Evolutionary conservation across 2,888 invertebrate species (phyloP), one percentile per base, ranked within the genome.

Genomic region (Macrosiphum euphorbiae): DNA sequence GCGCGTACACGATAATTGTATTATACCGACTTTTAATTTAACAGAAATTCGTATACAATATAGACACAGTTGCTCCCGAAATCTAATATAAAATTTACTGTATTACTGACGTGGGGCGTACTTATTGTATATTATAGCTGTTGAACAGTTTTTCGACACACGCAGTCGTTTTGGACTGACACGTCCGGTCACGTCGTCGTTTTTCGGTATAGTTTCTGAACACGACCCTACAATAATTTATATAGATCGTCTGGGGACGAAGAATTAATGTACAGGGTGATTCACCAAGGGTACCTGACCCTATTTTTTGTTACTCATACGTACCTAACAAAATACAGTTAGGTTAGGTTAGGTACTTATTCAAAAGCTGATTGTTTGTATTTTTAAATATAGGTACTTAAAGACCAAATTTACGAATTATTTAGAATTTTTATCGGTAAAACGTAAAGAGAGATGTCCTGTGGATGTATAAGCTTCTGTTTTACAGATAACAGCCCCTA

Each of bases 21-120:
- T 78, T 78, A 78, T 24, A 50, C 87, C 8, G 87, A 87, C 50
- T 87, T 87, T 87, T 87, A 26, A 86, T 87, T 87, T 52, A 28
- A 78, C 78, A 20, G 78, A 35, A 78, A 78, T 78, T 85, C 85
- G 28, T 85, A 44, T 85, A 85, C 35, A 41, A 85, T 85, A 85
- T 44, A 85, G 85, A 85, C 35, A 78, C 78, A 35, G 78, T 78
- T 35, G 35, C 78, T 35, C 3, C 35, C 20, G 3, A 78, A 78
- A 78, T 78, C 78, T 78, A 78, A 78, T 78, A 78, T 78, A 78
- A 78, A 78, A 78, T 78, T 35, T 35, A 58, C 78, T 78, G 78
- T 78, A 78, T 41, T 41, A 35, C 78, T 11, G 78, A 20, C 20
- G 20, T 20, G 20, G 78, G 78, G 78, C 7, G 7, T 20, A 5